Conservation (phyloP, 2,797 vertebrate genomes). For the Numenius phaeopus region DNA sequence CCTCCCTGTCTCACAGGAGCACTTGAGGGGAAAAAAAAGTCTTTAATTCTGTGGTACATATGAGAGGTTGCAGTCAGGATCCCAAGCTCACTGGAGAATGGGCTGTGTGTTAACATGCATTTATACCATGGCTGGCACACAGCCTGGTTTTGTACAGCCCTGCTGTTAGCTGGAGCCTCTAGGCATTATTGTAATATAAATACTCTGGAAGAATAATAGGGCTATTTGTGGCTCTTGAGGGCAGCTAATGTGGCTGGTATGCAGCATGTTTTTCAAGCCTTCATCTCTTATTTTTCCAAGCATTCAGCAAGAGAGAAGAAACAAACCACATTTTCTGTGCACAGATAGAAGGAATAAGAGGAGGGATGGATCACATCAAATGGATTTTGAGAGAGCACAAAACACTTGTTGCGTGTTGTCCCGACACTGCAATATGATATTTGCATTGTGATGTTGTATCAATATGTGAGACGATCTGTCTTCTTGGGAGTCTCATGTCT, state of each 20-base stretch:
- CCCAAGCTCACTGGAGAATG: neutral
- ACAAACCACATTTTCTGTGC: neutral
- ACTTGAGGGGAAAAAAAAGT: neutral
- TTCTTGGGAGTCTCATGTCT: neutral
- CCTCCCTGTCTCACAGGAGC: neutral
- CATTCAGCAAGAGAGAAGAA: slow-evolving; percentile 6
- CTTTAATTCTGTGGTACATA: neutral
- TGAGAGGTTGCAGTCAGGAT: neutral
- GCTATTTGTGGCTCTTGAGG: slow-evolving; percentile 40
- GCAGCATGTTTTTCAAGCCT: slow-evolving; percentile 20
- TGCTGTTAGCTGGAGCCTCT: slow-evolving; percentile 25
- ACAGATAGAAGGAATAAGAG: slow-evolving; percentile 33
- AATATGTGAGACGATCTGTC: slow-evolving; percentile 47
- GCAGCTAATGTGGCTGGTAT: slow-evolving; percentile 25
- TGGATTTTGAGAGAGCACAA: slow-evolving; percentile 24
- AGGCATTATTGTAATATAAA: slow-evolving; percentile 39
- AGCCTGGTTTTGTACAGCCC: slow-evolving; percentile 16
- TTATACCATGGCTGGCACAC: neutral
- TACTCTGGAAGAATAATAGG: slow-evolving; percentile 52
- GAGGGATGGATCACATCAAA: slow-evolving; percentile 22
- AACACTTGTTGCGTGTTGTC: slow-evolving; percentile 50
- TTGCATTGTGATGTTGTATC: slow-evolving; percentile 48
- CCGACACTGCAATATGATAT: slow-evolving; percentile 50
- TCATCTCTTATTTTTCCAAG: slow-evolving; percentile 27
- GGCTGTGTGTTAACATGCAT: neutral